These are phyloP conservation scores for Sepiola atlantica DNA, from an alignment of 2,888 invertebrate species.

Conservation along the genomic window DNA sequence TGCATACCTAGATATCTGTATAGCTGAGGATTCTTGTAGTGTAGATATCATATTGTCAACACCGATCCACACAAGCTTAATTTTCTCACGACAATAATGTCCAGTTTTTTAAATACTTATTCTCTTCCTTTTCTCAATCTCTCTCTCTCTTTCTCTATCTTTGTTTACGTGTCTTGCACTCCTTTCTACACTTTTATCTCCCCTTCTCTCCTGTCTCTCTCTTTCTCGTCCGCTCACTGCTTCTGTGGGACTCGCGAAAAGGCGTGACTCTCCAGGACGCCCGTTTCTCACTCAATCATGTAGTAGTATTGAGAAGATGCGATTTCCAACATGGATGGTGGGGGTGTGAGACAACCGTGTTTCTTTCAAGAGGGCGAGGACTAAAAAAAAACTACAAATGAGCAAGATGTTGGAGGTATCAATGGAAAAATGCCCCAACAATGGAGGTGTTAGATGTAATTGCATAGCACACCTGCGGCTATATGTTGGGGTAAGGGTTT, in stretches of 20 bases:
- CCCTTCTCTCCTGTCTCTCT: neutral
- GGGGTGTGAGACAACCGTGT: no score
- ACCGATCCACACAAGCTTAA: neutral
- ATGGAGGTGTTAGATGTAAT: neutral
- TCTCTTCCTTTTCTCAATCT: neutral
- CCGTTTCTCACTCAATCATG: conserved; percentile 6
- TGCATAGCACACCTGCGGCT: conserved; percentile 20
- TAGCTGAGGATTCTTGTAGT: neutral
- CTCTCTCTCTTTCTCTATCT: neutral
- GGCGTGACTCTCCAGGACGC: neutral
- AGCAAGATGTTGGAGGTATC: neutral
- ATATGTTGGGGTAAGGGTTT: neutral
- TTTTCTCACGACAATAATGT: conserved; percentile 2
- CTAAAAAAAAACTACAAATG: neutral
- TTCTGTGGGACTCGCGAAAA: neutral
- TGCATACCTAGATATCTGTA: neutral
- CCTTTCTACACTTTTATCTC: no score
- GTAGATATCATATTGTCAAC: neutral
- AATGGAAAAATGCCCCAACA: neutral
- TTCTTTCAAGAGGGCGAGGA: neutral
- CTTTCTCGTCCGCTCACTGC: neutral
- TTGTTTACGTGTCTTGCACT: no score
- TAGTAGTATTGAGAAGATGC: neutral
- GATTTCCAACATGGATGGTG: neutral
- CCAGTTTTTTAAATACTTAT: neutral